phyloP scores from a whole-genome alignment of 2,888 invertebrate genomes.

The Junonia oenone region DNA sequence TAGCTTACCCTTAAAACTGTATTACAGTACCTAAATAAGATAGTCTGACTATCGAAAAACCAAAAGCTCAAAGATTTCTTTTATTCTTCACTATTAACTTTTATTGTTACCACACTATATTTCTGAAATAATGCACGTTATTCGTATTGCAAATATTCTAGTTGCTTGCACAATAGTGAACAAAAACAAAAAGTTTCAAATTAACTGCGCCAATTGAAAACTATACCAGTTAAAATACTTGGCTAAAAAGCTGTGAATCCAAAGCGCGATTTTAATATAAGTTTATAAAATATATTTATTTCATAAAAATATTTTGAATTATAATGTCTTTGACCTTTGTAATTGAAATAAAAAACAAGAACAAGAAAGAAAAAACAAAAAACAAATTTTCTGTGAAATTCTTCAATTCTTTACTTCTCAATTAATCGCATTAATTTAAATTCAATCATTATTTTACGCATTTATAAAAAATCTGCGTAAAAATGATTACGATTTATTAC shows the following conservation, averaged over 20 bases:
- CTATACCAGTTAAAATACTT: too few relatives aligned
- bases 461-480: not conserved
- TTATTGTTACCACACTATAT: not conserved
- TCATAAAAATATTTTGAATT: not conserved
- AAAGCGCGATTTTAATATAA: too few relatives aligned
- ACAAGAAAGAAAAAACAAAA: too few relatives aligned
- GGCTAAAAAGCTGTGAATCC: too few relatives aligned
- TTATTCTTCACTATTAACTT: not conserved
- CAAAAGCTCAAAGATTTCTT: not conserved
- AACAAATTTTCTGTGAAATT: not conserved
- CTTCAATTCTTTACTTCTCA: not conserved
- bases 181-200: too few relatives aligned
- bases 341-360: too few relatives aligned
- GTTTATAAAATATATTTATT: too few relatives aligned
- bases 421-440: not conserved
- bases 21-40: too few relatives aligned
- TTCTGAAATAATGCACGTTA: not conserved
- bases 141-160: not conserved
- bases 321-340: not conserved
- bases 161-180: not conserved
- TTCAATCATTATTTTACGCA: not conserved
- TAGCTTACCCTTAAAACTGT: not conserved
- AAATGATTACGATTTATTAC: not conserved
- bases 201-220: too few relatives aligned
- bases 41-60: not conserved